Percentiles rank a stretch among this genome's conserved stretches.
Evolutionary conservation across 1,140 invertebrate genomes (phyloP).

Genomic region (Carcinoscorpius rotundicauda): DNA sequence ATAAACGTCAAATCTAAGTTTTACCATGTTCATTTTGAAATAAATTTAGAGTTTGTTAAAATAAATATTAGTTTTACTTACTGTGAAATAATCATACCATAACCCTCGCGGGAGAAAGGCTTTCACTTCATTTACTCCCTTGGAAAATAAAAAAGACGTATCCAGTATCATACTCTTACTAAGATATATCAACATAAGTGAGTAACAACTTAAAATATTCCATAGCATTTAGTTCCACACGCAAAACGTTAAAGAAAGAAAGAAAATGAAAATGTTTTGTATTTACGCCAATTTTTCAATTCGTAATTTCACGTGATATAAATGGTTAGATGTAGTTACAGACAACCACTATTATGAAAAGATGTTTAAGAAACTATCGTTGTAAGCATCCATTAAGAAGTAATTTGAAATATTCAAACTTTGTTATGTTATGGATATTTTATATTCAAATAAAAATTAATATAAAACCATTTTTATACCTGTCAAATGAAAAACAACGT

Average conservation of each 20-base stretch:
- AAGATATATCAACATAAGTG: background rate
- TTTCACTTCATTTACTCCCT: conserved; percentile 3
- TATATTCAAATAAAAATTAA: too few species aligned
- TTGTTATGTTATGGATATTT: too few species aligned
- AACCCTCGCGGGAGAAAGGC: conserved; percentile 14
- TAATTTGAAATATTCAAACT: too few species aligned
- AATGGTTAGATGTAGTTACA: too few species aligned
- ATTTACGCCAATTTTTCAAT: background rate
- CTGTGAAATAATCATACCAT: conserved; percentile 16
- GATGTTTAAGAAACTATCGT: too few species aligned
- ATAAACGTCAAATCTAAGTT: too few species aligned
- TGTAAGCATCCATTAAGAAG: too few species aligned
- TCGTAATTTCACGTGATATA: background rate
- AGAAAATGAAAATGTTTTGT: background rate
- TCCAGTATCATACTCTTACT: background rate
- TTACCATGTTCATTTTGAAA: too few species aligned
- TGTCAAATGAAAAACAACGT: too few species aligned
- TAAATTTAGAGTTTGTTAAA: too few species aligned
- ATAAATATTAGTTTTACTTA: background rate
- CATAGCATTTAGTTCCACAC: background rate
- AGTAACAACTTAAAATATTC: background rate
- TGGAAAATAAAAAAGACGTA: background rate
- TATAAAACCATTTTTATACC: too few species aligned
- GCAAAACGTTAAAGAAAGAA: background rate
- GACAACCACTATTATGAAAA: too few species aligned